Evolutionary conservation across 2,888 invertebrate genomes (phyloP), one percentile per base, ranked within the genome.

Genomic region (Hydropsyche betteni): DNA sequence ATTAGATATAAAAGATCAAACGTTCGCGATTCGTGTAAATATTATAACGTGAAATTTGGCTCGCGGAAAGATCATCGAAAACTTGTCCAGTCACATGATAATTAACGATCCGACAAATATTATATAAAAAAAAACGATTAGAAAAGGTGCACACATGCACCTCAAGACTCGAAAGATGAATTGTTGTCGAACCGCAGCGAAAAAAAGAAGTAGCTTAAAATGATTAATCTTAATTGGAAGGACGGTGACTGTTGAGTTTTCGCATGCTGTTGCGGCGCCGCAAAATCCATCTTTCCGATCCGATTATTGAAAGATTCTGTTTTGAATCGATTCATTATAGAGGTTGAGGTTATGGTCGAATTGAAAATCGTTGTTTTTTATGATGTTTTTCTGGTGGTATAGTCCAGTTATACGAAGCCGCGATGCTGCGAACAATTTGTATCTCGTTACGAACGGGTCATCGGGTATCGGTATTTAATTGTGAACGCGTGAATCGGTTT

Each of bases 401-500:
- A 36, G 68, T 68, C 44, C 44, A 68, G 44, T 68, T 68, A 36
- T 68, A 44, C 10, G 7, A 4, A 44, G 44, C 34, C 34, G 68
- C 34, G 69, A 44, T 69, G 69, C 70, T 70, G 51, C 24, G 70
- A 70, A 70, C 70, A 70, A 70, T 70, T 70, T 70, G 70, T 70
- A 70, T 70, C 70, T 70, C 70, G 70, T 70, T 70, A 70, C 70
- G 51, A 70, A 70, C 70, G 51, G 72, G 72, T 72, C 72, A 72
- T 72, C 72, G 55, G 72, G 51, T 70, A 70, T 70, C 58, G 72
- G 68, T 74, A 68, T 74, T 74, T 68, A 68, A 74, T 74, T 74
- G 74, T 68, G 74, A 74, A 74, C 44, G 76, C 76, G 76, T 78
- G 78, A 76, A 76, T 64, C 61, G 70, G 73, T 75, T 75, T 78